phyloP scores from a whole-genome alignment of 1,140 invertebrate species.

The Pseudomyrmex pallidus region DNA sequence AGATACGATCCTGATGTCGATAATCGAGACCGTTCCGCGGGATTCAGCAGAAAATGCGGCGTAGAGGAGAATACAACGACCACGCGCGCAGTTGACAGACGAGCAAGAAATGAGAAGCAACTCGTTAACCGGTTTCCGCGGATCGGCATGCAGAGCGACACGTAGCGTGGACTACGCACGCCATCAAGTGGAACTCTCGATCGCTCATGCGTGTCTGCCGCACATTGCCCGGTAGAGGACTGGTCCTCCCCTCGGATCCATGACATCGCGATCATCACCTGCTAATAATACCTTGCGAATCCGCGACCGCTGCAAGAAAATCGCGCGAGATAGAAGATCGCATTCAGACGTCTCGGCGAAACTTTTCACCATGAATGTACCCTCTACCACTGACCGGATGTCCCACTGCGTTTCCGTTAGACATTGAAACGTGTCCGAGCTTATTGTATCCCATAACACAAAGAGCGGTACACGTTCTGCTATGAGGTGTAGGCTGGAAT shows the following conservation, averaged over 20 bases:
- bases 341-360: no score
- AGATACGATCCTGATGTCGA: background rate
- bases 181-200: conserved; percentile 56
- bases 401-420: conserved; percentile 8
- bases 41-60: conserved; percentile 44
- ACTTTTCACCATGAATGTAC: background rate
- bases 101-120: conserved; percentile 68
- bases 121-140: conserved; percentile 78
- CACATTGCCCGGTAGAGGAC: conserved; percentile 58
- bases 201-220: conserved; percentile 59
- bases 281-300: conserved; percentile 59
- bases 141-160: conserved; percentile 77
- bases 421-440: background rate
- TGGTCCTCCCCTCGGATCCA: conserved; percentile 61
- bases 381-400: no score
- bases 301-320: background rate
- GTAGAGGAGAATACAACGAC: conserved; percentile 1
- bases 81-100: conserved; percentile 64
- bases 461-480: background rate
- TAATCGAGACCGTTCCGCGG: background rate
- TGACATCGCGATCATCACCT: conserved; percentile 60
- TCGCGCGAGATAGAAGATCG: background rate
- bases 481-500: conserved; percentile 24
- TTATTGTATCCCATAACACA: background rate
- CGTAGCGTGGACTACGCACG: conserved; percentile 68